Evolutionary conservation across 2,797 vertebrate genomes (phyloP), one percentile per base, ranked within the genome.

Genomic region (Amblyraja radiata): DNA sequence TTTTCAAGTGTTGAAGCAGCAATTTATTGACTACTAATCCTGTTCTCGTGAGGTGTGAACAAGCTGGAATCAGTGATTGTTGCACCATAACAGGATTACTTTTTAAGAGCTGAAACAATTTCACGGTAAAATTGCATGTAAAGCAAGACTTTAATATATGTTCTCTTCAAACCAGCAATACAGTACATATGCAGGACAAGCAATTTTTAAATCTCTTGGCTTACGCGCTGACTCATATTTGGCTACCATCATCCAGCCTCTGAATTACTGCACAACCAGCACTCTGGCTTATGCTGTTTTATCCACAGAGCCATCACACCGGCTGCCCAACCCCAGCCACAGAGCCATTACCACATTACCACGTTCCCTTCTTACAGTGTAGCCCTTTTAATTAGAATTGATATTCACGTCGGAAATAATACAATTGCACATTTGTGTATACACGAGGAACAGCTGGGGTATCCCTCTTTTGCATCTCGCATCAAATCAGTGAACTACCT

Each of bases 1-100:
- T 71, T 39, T 73, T 92, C 13, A 92, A 74, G 68, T 74, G 61
- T 88, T 68, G 18, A 88, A 88, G 68, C 84, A 32, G 32, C 84
- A 88, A 88, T 92, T 92, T 92, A 54, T 54, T 92, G 90, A 92
- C 90, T 88, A 88, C 84, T 88, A 65, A 88, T 68, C 63, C 84
- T 92, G 90, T 76, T 92, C 65, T 36, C 84, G 36, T 91, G 36
- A 76, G 71, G 90, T 74, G 71, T 92, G 36, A 76, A 92, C 90
- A 74, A 71, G 39, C 71, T 92, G 65, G 14, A 25, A 25, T 91
- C 90, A 9, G 90, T 92, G 23, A 76, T 73, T 92, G 90, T 36
- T 74, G 28, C 65, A 58, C 46, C 25, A 7, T 74, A 39, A 28
- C 71, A 92, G 21, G 90, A 58, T 92, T 74, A 73, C 46, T 92